A percentile compares a stretch with the other conserved stretches of the same genome.
phyloP scores from a whole-genome alignment of 37 sponge, comb jelly and placozoan species.

The Petrosia ficiformis region DNA sequence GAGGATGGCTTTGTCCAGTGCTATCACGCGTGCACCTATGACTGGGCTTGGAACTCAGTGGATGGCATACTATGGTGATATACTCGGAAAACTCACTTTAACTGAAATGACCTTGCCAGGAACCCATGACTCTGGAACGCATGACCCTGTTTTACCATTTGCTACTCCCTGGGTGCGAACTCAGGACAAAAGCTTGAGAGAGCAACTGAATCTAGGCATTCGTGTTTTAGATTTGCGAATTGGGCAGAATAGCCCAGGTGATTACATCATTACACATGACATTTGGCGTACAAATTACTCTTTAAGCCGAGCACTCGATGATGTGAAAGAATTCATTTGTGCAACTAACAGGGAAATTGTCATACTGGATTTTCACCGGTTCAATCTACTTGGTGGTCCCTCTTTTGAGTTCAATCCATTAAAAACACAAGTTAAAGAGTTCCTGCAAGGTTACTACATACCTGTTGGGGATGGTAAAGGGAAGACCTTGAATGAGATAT shows the following conservation, averaged over 20 bases:
- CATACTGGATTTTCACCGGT: constrained; percentile 34
- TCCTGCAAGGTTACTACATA: constrained; percentile 8
- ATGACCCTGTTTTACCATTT: neutral
- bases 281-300: too few relatives aligned
- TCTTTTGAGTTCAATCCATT: constrained; percentile 9
- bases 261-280: too few relatives aligned
- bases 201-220: too few relatives aligned
- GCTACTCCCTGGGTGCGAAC: neutral
- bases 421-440: constrained; percentile 4
- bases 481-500: constrained; percentile 2
- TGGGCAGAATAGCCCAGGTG: too few relatives aligned
- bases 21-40: neutral
- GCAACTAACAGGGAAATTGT: constrained; percentile 21
- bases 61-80: constrained; percentile 22
- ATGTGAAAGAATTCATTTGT: constrained; percentile 13
- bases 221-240: too few relatives aligned
- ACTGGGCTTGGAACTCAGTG: constrained; percentile 3
- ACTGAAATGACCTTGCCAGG: constrained; percentile 36
- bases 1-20: neutral
- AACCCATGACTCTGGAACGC: constrained; percentile 33
- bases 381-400: neutral
- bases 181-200: constrained; percentile 3
- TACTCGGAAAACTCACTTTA: constrained; percentile 13
- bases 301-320: too few relatives aligned
- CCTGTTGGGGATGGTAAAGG: neutral